Conservation (phyloP, 2,797 vertebrate genomes). For the Numenius phaeopus region DNA sequence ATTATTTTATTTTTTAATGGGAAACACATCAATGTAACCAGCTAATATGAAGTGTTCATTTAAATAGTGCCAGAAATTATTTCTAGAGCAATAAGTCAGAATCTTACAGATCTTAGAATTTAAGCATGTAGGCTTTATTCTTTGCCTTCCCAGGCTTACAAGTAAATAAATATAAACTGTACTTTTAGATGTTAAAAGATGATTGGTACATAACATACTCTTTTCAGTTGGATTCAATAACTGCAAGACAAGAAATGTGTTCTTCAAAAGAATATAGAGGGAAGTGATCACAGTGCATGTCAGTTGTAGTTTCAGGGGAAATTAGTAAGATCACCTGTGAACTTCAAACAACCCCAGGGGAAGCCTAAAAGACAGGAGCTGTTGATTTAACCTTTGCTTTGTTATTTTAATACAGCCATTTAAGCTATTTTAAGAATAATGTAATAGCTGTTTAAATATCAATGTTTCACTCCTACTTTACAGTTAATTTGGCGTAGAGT, state of each 20-base stretch:
- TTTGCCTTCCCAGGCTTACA: neutral
- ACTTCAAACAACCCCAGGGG: neutral
- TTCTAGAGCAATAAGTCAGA: neutral
- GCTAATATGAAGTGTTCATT: neutral
- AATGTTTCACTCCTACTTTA: neutral
- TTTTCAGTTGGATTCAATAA: constrained; percentile 1
- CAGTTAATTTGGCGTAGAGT: neutral
- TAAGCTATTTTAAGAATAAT: neutral
- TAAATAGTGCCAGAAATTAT: neutral
- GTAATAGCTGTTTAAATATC: constrained; percentile 21
- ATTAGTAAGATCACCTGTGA: neutral
- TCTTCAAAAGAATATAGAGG: neutral
- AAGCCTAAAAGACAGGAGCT: neutral
- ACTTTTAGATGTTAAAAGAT: neutral
- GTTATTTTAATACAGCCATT: neutral
- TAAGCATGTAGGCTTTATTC: neutral
- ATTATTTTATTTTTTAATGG: neutral
- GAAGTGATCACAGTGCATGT: neutral
- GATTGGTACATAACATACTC: neutral
- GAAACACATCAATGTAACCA: neutral
- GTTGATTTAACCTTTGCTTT: neutral
- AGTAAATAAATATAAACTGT: constrained; percentile 20
- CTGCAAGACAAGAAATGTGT: neutral
- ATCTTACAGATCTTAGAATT: neutral
- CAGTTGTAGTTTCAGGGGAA: neutral